Evolutionary conservation across 2,113 vertebrate species (phyloP).

Genomic region (Haemorhous mexicanus): DNA sequence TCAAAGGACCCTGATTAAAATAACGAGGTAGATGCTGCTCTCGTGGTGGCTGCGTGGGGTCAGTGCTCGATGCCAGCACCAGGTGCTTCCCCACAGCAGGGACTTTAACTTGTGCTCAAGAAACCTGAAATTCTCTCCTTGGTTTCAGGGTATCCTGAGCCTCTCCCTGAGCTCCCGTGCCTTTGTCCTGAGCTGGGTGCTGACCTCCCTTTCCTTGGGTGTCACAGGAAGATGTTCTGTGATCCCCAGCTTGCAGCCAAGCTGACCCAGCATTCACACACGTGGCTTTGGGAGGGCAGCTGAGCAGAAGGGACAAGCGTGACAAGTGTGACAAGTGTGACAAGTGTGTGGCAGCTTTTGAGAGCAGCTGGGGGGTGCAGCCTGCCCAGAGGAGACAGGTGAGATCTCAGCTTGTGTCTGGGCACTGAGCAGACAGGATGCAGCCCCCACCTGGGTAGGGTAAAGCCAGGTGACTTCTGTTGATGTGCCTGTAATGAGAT

Average conservation of each 20-base stretch:
- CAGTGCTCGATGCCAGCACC: not conserved
- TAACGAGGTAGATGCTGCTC: constrained; percentile 1
- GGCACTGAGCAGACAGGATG: not conserved
- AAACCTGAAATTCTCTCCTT: not conserved
- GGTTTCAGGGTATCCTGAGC: not conserved
- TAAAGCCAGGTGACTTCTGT: not conserved
- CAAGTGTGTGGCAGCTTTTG: not conserved
- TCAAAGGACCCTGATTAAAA: constrained; percentile 33
- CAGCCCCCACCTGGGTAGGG: not conserved
- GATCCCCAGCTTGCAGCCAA: not conserved
- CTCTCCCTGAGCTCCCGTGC: not conserved
- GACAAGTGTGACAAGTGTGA: not conserved
- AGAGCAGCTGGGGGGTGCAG: not conserved
- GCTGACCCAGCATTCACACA: not conserved
- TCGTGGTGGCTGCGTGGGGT: not conserved
- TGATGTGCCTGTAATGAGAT: not conserved
- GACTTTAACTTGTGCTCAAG: not conserved
- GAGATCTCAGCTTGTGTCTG: not conserved
- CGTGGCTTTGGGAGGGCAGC: not conserved
- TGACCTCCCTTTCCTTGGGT: not conserved
- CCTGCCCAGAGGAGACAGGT: not conserved
- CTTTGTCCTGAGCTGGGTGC: not conserved
- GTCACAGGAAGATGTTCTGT: not conserved
- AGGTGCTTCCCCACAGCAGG: not conserved
- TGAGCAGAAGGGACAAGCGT: not conserved